Base-by-base conservation (phyloP, 2,113 vertebrate species). In the Myrmophylax atrothorax region DNA sequence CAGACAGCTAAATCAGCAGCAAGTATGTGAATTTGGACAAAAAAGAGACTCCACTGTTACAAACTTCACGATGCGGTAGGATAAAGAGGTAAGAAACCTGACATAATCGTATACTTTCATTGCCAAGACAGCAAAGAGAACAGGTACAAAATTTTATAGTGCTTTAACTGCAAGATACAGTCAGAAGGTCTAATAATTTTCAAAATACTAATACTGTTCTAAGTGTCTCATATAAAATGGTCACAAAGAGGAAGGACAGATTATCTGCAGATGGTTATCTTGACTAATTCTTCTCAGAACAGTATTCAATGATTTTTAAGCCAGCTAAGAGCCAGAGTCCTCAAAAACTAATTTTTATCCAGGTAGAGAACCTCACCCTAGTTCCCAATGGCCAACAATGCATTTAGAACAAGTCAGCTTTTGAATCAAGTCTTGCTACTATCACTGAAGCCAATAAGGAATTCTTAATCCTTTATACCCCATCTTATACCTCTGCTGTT, bases 201-300 rank as follows among this genome's bases (percentile, higher is more conserved):
- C 38, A 47, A 62, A 80, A 25, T 15, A 74, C 20, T 25, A 24
- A 14, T 52, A 64, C 10, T 14, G n/a, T 28, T 46, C 2, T 18
- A 4, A 88, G 31, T 19, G 18, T 68, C 47, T 53, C 0, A 0
- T 11, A 87, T 16, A 12, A 87, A 93, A 67, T 1, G 2, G 28
- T 87, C 23, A n/a, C 10, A 53, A 62, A 46, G 9, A 12, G 15
- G 20, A 93, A 53, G 67, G 87, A n/a, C 8, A 66, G 8, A 44
- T 40, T 53, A 46, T 62, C 31, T 46, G 44, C 28, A 83, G 29
- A 83, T 50, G 12, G 16, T 18, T 53, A 19, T 15, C 28, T 37
- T 63, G n/a, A 68, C 10, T 73, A 90, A 79, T 60, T 37, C 29
- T 14, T 38, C 75, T 75, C 42, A 47, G 29, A 87, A 53, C 9